Conservation (phyloP, 1,140 invertebrate genomes). For the Pseudoatta argentina region DNA sequence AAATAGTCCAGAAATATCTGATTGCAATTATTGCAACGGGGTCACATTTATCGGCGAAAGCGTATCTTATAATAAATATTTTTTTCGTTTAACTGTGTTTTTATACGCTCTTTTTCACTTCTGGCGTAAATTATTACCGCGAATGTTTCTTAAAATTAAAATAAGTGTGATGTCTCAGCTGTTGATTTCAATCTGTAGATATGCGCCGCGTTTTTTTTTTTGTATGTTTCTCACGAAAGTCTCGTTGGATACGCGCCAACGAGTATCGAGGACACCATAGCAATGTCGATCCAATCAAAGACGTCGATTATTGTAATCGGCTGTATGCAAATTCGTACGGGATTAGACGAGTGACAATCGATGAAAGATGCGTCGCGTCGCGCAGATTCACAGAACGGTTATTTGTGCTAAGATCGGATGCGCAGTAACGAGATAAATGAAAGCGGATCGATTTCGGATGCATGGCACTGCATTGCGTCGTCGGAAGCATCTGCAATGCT, state of each 20-base stretch:
- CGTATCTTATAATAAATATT: slow-evolving; percentile 14
- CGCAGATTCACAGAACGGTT: background rate
- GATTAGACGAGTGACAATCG: slow-evolving; percentile 26
- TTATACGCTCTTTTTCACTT: slow-evolving; percentile 4
- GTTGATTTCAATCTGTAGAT: slow-evolving; percentile 19
- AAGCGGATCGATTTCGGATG: slow-evolving; percentile 43
- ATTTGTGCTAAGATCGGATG: slow-evolving; percentile 30
- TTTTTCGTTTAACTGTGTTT: slow-evolving; percentile 3
- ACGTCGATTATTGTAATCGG: slow-evolving; percentile 29
- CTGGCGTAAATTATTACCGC: slow-evolving; percentile 9
- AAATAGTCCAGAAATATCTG: slow-evolving; percentile 10
- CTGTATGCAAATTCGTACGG: slow-evolving; percentile 19
- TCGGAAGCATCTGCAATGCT: slow-evolving; percentile 55
- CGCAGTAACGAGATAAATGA: slow-evolving; percentile 54
- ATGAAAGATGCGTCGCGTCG: slow-evolving; percentile 11
- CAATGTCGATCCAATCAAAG: slow-evolving; percentile 22
- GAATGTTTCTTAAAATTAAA: slow-evolving; percentile 3
- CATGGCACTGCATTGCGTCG: slow-evolving; percentile 51
- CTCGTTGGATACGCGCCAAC: slow-evolving; percentile 24
- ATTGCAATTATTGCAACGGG: slow-evolving; percentile 4
- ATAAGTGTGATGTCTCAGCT: slow-evolving; percentile 10
- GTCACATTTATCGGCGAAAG: slow-evolving; percentile 26
- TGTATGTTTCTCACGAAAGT: slow-evolving; percentile 11
- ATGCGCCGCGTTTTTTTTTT: slow-evolving; percentile 3
- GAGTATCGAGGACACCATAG: background rate